Percentiles rank a stretch among this genome's conserved stretches.
phyloP scores from a whole-genome alignment of 2,113 vertebrate species.

The Pachypanchax playfairii region DNA sequence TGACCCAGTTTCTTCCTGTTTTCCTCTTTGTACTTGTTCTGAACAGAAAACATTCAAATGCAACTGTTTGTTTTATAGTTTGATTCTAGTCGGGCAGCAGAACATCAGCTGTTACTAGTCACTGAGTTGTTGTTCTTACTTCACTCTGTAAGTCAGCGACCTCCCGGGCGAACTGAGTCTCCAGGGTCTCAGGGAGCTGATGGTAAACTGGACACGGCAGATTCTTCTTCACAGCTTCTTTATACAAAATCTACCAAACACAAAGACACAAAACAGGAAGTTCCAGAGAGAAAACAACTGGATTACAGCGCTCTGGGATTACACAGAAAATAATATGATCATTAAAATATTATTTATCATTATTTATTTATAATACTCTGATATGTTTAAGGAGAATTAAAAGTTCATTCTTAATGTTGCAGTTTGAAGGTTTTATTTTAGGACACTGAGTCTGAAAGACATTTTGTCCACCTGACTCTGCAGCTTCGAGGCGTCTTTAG shows the following conservation, averaged over 20 bases:
- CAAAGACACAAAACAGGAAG: not conserved
- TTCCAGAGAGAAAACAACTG: too few relatives aligned
- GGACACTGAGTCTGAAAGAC: too few relatives aligned
- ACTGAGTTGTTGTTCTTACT: constrained; percentile 24
- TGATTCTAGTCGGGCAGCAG: too few relatives aligned
- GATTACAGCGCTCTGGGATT: too few relatives aligned
- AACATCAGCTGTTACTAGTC: not conserved
- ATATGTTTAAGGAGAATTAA: too few relatives aligned
- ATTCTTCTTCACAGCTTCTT: constrained; percentile 73
- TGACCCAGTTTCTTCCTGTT: constrained; percentile 33
- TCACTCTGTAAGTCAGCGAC: constrained; percentile 53
- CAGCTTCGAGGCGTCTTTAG: constrained; percentile 57
- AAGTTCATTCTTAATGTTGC: too few relatives aligned
- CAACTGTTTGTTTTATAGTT: too few relatives aligned
- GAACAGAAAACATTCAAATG: not conserved
- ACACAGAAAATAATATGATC: too few relatives aligned
- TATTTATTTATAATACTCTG: too few relatives aligned
- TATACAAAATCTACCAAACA: constrained; percentile 31
- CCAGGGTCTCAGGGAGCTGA: constrained; percentile 86
- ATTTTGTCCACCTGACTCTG: constrained; percentile 80
- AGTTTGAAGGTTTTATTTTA: too few relatives aligned
- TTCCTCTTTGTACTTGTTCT: constrained; percentile 57
- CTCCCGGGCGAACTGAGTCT: constrained; percentile 86
- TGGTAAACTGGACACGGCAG: constrained; percentile 82
- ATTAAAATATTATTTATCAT: too few relatives aligned